Percentiles rank a stretch among this genome's conserved stretches.
Conservation (phyloP, 2,888 invertebrate species). For the Prosopocoilus inquinatus region DNA sequence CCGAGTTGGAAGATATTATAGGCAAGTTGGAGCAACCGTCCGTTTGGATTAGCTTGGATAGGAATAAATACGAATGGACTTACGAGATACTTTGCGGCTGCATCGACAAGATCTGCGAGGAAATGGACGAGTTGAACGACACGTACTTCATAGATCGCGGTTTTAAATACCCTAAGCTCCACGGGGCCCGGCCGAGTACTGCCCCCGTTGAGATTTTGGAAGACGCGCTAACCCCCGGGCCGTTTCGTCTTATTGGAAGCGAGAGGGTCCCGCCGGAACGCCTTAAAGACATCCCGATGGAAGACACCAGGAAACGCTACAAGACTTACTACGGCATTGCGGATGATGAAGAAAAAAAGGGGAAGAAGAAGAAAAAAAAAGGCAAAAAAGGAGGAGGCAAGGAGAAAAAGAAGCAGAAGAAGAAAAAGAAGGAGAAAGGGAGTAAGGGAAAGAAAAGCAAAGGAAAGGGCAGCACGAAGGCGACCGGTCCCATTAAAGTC, state of each 20-base stretch:
- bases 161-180: not conserved
- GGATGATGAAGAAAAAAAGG: constrained; percentile 3
- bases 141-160: not conserved
- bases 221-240: constrained; percentile 16
- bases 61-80: constrained; percentile 26
- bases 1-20: constrained; percentile 22
- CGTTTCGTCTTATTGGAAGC: constrained; percentile 10
- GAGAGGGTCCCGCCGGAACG: constrained; percentile 8
- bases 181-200: not conserved
- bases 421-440: constrained; percentile 1
- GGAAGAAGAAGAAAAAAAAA: constrained; percentile 7
- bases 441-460: constrained; percentile 8
- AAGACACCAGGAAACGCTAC: constrained; percentile 9
- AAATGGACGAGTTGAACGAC: constrained; percentile 20
- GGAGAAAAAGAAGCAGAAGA: constrained; percentile 4
- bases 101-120: constrained; percentile 24
- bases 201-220: constrained; percentile 24
- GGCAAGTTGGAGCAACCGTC: constrained; percentile 28
- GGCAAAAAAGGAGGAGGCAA: constrained; percentile 6
- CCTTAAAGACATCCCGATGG: constrained; percentile 21
- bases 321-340: constrained; percentile 8
- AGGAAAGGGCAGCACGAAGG: constrained; percentile 17
- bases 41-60: constrained; percentile 27
- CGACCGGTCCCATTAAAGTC: constrained; percentile 15
- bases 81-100: constrained; percentile 26